Conservation (phyloP, 2,797 vertebrate species). For the Adrianichthys oophorus region DNA sequence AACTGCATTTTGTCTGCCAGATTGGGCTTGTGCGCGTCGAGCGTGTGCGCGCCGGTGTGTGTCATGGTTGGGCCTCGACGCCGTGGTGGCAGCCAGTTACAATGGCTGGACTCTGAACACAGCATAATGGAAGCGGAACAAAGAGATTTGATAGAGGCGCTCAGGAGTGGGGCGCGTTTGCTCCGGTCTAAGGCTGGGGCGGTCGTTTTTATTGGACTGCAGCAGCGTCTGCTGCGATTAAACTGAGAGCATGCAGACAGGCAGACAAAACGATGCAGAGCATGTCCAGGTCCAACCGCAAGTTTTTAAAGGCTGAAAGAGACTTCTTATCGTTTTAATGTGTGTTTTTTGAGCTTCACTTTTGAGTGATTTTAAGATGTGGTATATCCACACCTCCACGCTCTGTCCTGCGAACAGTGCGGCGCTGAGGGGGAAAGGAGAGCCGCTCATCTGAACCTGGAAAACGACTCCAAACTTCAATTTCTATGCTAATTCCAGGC, state of each 20-base stretch:
- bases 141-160: conserved; percentile 68
- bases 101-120: conserved; percentile 56
- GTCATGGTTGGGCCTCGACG: conserved; percentile 38
- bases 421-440: conserved; percentile 46
- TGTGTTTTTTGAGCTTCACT: too few species aligned
- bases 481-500: conserved; percentile 78
- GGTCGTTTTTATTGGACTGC: conserved; percentile 64
- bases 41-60: conserved; percentile 4
- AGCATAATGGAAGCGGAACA: conserved; percentile 67
- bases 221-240: conserved; percentile 42
- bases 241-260: conserved; percentile 27
- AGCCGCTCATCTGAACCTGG: conserved; percentile 73
- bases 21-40: conserved; percentile 23
- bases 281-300: conserved; percentile 12
- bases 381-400: conserved; percentile 26
- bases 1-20: conserved; percentile 63
- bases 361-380: conserved; percentile 5
- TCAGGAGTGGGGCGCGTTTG: conserved; percentile 60
- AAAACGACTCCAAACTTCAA: conserved; percentile 76
- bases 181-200: conserved; percentile 56
- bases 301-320: conserved; percentile 10
- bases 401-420: conserved; percentile 52
- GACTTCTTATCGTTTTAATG: neutral
- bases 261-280: conserved; percentile 27
- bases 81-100: conserved; percentile 58